Evolutionary conservation across 2,797 vertebrate genomes (phyloP).

Genomic region (Anabacerthia variegaticeps): DNA sequence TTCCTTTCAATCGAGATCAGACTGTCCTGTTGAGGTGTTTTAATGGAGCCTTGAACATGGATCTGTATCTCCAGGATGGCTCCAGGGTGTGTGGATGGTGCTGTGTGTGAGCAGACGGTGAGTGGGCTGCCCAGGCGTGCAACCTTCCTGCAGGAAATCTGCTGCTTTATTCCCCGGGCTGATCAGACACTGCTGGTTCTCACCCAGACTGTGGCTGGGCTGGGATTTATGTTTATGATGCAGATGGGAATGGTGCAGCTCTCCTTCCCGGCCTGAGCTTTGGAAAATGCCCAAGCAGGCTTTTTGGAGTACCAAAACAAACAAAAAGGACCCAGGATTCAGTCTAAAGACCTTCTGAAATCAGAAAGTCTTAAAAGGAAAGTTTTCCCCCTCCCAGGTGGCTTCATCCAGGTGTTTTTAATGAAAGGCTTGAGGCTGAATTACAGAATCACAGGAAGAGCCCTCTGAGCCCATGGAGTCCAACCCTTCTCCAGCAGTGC

Average conservation of each 20-base stretch:
- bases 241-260: background rate
- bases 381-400: background rate
- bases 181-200: background rate
- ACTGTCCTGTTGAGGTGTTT: rapidly evolving
- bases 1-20: background rate
- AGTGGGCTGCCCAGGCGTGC: background rate
- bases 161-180: background rate
- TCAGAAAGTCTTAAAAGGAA: background rate
- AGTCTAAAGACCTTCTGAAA: background rate
- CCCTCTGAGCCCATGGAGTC: background rate
- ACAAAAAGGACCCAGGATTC: background rate
- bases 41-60: background rate
- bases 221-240: background rate
- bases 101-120: conserved; percentile 37
- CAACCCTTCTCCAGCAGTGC: background rate
- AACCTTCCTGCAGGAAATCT: background rate
- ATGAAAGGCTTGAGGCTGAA: background rate
- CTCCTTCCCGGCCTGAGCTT: background rate
- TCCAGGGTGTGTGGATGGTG: background rate
- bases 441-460: background rate
- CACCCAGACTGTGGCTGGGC: background rate
- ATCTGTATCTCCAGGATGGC: background rate
- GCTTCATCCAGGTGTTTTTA: background rate
- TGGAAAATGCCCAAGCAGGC: background rate
- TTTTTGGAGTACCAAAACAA: background rate